Conservation (phyloP, 2,888 invertebrate genomes). For the Eupithecia dodoneata region DNA sequence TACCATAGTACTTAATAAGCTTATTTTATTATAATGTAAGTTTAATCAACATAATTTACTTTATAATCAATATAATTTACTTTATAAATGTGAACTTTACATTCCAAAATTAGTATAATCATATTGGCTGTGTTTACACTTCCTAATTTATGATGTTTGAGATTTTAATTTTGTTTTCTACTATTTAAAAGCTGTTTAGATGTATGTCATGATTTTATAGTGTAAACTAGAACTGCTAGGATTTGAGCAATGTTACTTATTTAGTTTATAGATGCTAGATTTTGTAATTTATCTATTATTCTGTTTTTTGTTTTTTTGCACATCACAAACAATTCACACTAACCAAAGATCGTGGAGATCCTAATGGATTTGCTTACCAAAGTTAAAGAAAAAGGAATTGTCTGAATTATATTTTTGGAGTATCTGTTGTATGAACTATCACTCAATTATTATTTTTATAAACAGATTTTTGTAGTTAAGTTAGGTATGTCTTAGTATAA, state of each 20-base stretch:
- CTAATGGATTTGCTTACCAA: slow-evolving; percentile 56
- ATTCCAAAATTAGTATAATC: slow-evolving; percentile 75
- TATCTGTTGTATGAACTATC: slow-evolving; percentile 16
- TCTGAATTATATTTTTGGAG: slow-evolving; percentile 55
- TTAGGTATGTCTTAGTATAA: slow-evolving; percentile 12
- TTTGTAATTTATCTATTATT: slow-evolving; percentile 7
- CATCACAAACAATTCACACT: slow-evolving; percentile 40
- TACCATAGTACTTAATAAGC: slow-evolving; percentile 79
- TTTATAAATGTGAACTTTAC: slow-evolving; percentile 65
- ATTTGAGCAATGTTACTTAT: slow-evolving; percentile 21
- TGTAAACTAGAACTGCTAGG: slow-evolving; percentile 12
- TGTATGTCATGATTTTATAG: slow-evolving; percentile 17
- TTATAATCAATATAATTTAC: slow-evolving; percentile 53
- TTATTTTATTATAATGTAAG: slow-evolving; percentile 69
- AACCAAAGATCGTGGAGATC: slow-evolving; percentile 65
- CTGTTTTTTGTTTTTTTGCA: slow-evolving; percentile 15
- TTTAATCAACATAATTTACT: slow-evolving; percentile 57
- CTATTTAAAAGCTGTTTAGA: slow-evolving; percentile 31
- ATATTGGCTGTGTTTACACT: slow-evolving; percentile 71
- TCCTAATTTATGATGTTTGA: slow-evolving; percentile 46
- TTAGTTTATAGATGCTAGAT: slow-evolving; percentile 23
- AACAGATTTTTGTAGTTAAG: slow-evolving; percentile 18
- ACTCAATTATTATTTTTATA: slow-evolving; percentile 23
- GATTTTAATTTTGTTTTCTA: slow-evolving; percentile 47
- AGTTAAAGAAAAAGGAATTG: slow-evolving; percentile 53